Evolutionary conservation across 2,888 invertebrate species (phyloP), one percentile per base, ranked within the genome.

Genomic region (Acrobasis consociella): DNA sequence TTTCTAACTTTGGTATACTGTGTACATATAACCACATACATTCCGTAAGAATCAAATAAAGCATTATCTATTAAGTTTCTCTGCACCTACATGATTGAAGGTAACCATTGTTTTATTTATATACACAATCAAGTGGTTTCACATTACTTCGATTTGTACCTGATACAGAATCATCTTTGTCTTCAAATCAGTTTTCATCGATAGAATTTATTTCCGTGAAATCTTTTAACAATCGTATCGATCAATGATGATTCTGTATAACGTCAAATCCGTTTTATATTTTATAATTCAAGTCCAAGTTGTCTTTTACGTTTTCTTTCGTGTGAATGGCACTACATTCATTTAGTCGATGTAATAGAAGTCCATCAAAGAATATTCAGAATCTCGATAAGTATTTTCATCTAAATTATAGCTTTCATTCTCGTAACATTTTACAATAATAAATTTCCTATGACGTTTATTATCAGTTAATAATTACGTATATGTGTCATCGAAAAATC

Each of bases 1-100:
- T 82, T 81, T 76, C 91, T 93, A 93, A 87, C 93, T 93, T 93
- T 93, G 93, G 93, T 93, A 93, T 93, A 91, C 91, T 86, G 87
- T 87, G 86, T 86, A 86, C 83, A 83, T 80, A 79, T 81, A 77
- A 83, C 77, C 73, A 76, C 79, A 75, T 78, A 82, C 77, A 77
- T 81, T 83, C 83, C 82, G 76, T 83, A 83, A 80, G 82, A 78
- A 75, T 81, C 80, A 78, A 80, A 79, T 75, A 75, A 79, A 78
- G 78, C 80, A 81, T 68, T 74, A 77, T 75, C 76, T 76, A 74
- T 74, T 71, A 69, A 74, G 70, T 74, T 74, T 70, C 65, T 72
- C 82, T 81, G 82, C 80, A 79, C 82, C 84, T 83, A 86, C 82
- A 78, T 78, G 78, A 82, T 77, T 81, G 86, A 89, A 88, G 90